A percentile compares a stretch with the other conserved stretches of the same genome.
Evolutionary conservation across 2,888 invertebrate species (phyloP).

Genomic region (Ethmia dodecea): DNA sequence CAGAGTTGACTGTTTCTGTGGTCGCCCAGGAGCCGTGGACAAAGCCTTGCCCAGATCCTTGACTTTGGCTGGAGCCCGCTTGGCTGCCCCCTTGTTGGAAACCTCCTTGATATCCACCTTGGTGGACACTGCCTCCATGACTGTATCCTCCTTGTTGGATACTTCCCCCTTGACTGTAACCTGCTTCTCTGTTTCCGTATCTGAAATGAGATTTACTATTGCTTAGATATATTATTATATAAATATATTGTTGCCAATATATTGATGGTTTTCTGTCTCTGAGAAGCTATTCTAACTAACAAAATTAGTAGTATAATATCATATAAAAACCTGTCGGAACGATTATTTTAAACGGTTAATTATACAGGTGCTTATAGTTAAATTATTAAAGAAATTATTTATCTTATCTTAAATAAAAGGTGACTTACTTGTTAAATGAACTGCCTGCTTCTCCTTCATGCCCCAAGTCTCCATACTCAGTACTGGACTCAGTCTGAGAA

Average conservation of each 20-base stretch:
- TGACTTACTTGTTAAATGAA: conserved; percentile 60
- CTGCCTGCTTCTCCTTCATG: conserved; percentile 66
- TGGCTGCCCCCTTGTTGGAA: conserved; percentile 9
- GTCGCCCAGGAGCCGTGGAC: conserved; percentile 63
- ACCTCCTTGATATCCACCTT: conserved; percentile 4
- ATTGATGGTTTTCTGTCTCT: too few relatives aligned
- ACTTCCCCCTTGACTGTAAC: neutral
- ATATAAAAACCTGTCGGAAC: too few relatives aligned
- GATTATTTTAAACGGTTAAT: too few relatives aligned
- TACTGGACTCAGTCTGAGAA: conserved; percentile 69
- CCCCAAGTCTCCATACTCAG: conserved; percentile 63
- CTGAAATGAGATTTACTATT: neutral
- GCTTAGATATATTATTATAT: neutral
- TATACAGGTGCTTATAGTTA: too few relatives aligned
- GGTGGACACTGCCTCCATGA: conserved; percentile 18
- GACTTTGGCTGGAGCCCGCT: conserved; percentile 18
- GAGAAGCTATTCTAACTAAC: too few relatives aligned
- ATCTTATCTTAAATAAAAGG: conserved; percentile 2
- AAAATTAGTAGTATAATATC: too few relatives aligned
- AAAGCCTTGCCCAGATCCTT: conserved; percentile 37
- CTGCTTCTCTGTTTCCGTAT: conserved; percentile 5
- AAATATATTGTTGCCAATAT: neutral
- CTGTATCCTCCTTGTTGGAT: conserved; percentile 27
- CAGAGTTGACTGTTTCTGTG: conserved; percentile 66
- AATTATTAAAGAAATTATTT: too few relatives aligned